Base-by-base conservation (phyloP, 2,888 invertebrate genomes). In the Furcula furcula region DNA sequence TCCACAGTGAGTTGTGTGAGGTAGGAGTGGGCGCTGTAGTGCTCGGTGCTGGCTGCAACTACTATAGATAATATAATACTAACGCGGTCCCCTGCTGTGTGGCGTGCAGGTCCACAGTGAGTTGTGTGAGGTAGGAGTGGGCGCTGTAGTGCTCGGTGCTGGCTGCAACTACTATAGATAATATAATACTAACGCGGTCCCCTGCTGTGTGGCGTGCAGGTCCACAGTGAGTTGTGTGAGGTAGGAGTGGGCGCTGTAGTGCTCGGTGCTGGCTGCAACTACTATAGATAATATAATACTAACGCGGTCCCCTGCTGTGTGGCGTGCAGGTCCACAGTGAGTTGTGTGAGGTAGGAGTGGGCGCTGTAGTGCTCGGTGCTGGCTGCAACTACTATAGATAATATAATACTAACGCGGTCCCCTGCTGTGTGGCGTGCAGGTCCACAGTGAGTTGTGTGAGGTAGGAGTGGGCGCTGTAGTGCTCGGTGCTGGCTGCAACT, bases 1-100 rank as follows among this genome's bases (percentile, higher is more conserved):
- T n/a, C 87, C 90, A 91, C 72, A 0, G 91, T 85, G 11, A 91
- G 75, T 72, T 86, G 92, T 11, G 91, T 91, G 61, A 90, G 86
- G 56, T 90, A 80, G 0, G 90, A 91, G 49, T 81, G 75, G 0
- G 83, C 80, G 32, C 89, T 88, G 65, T 54, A 64, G 37, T n/a
- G n/a, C n/a, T n/a, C n/a, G n/a, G n/a, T n/a, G n/a, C n/a, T n/a
- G n/a, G n/a, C n/a, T n/a, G n/a, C n/a, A n/a, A n/a, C n/a, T n/a
- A n/a, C n/a, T n/a, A n/a, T n/a, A n/a, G n/a, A n/a, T n/a, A n/a
- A n/a, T n/a, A n/a, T n/a, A 3, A 21, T 35, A 73, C 79, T 63
- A 75, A 74, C 88, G 67, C 36, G 46, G 72, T 31, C 36, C 77
- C 76, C 25, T 69, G 65, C 22, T 76, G 76, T 5, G 81, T 78